A percentile compares a stretch with the other conserved stretches of the same genome.
phyloP scores from a whole-genome alignment of 2,797 vertebrate species.

The Sebastes miniatus region DNA sequence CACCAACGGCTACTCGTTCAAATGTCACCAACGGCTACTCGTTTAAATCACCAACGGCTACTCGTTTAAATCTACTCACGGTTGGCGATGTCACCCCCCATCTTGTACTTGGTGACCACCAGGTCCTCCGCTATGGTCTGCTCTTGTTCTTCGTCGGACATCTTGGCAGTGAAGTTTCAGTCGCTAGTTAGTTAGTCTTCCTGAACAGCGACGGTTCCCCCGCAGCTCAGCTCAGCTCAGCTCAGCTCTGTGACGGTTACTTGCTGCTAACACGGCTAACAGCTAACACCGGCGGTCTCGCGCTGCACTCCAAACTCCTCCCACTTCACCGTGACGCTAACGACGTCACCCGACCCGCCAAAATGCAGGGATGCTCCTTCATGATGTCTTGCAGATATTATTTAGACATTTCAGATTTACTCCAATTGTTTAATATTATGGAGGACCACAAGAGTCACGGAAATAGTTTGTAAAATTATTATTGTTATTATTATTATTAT shows the following conservation, averaged over 20 bases:
- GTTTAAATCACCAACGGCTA: background rate
- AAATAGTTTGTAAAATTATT: too few species aligned
- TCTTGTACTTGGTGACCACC: slow-evolving; percentile 94
- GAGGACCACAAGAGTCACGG: too few species aligned
- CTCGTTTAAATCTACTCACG: slow-evolving; percentile 78
- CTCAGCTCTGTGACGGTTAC: slow-evolving; percentile 1
- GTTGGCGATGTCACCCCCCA: slow-evolving; percentile 91
- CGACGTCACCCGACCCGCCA: slow-evolving; percentile 25
- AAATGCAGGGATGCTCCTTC: slow-evolving; percentile 12
- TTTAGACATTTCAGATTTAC: too few species aligned
- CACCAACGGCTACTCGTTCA: background rate
- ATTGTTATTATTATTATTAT: too few species aligned
- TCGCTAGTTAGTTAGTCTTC: slow-evolving; percentile 2
- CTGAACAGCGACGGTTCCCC: background rate
- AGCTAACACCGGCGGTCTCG: slow-evolving; percentile 7
- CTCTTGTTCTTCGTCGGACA: slow-evolving; percentile 92
- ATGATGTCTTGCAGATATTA: background rate
- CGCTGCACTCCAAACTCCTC: slow-evolving; percentile 20
- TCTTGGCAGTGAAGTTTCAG: slow-evolving; percentile 72
- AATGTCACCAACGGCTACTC: background rate
- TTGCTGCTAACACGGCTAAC: background rate
- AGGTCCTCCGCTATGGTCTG: slow-evolving; percentile 91
- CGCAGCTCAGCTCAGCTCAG: background rate
- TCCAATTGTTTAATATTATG: too few species aligned
- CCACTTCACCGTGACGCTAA: slow-evolving; percentile 11